Base-by-base conservation (phyloP, 1,140 invertebrate genomes). In the Drosophila littoralis region DNA sequence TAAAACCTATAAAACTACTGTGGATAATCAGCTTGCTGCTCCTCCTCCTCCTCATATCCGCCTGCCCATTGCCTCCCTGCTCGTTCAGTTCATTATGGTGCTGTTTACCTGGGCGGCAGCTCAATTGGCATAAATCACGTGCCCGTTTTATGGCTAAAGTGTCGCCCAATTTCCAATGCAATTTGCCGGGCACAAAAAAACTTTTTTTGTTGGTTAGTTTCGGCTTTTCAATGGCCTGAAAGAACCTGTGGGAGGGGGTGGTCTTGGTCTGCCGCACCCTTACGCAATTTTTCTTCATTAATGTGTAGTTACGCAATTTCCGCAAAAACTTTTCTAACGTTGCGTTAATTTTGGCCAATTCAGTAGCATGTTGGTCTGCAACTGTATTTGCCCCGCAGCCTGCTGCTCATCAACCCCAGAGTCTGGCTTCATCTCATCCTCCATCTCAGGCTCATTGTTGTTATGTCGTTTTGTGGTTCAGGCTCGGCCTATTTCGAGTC, bases 271-370 rank as follows among this genome's bases (percentile, higher is more conserved):
- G 32, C 33, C 7, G n/a, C 28, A 5, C 8, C 9, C 48, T 9
- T 38, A 58, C 52, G 65, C 69, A 84, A 84, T 89, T 89, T 88
- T 89, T 88, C 84, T 89, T 84, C 84, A 88, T 88, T 88, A 88
- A 84, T 84, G 84, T 65, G 81, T 89, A 89, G 84, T 88, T 88
- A 83, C 84, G 79, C 76, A 79, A 83, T 88, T 88, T 89, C 76
- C 76, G 79, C 75, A 83, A 68, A 79, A 85, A 83, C 58, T 89
- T 88, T 89, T 77, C 72, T 60, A 71, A 55, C 73, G 54, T 79
- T 88, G 76, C 84, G 84, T 89, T 88, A 88, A 89, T 89, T 88
- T 89, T 77, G 84, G 83, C 77, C 84, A 89, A 89, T 89, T 88
- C 74, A 69, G 55, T 72, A 15, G 68, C 13, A 46, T 6, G 33